A percentile compares a stretch with the other conserved stretches of the same genome.
These are phyloP conservation scores for Drosophila paramelanica DNA, from an alignment of 2,888 invertebrate genomes.

Conservation along the genomic window DNA sequence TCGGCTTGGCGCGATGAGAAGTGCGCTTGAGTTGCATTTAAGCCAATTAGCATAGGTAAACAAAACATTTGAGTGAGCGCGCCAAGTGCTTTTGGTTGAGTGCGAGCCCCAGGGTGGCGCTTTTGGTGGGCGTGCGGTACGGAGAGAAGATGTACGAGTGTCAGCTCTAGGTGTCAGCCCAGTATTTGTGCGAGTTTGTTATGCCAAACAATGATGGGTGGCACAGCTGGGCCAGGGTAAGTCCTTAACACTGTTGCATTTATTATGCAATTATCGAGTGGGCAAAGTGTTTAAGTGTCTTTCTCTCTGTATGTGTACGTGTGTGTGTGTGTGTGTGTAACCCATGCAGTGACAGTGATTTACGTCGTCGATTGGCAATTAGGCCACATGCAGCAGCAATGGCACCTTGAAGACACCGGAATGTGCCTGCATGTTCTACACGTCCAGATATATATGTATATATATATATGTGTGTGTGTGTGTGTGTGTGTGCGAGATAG, in stretches of 20 bases:
- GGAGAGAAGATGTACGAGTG: slow-evolving; percentile 28
- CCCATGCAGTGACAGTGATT: slow-evolving; percentile 73
- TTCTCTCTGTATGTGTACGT: slow-evolving; percentile 3
- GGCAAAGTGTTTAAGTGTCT: slow-evolving; percentile 49
- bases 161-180: slow-evolving; percentile 66
- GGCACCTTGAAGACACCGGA: slow-evolving; percentile 66
- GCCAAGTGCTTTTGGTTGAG: slow-evolving; percentile 70
- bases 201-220: slow-evolving; percentile 19
- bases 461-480: slow-evolving; percentile 14
- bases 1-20: slow-evolving; percentile 70
- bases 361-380: slow-evolving; percentile 80
- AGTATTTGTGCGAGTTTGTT: slow-evolving; percentile 61
- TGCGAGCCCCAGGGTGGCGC: slow-evolving; percentile 43
- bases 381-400: slow-evolving; percentile 48
- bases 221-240: slow-evolving; percentile 30
- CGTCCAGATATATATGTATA: slow-evolving; percentile 22
- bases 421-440: slow-evolving; percentile 29
- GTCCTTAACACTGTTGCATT: slow-evolving; percentile 77
- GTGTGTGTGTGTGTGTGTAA: slow-evolving; percentile 21
- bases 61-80: slow-evolving; percentile 79
- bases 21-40: slow-evolving; percentile 82
- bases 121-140: neutral
- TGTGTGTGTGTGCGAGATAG: slow-evolving; percentile 65
- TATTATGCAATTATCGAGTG: slow-evolving; percentile 81
- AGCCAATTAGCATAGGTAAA: slow-evolving; percentile 83